Percentiles rank a stretch among this genome's conserved stretches.
These are phyloP conservation scores for Catajapyx aquilonaris DNA, from an alignment of 1,140 invertebrate species.

Conservation along the genomic window DNA sequence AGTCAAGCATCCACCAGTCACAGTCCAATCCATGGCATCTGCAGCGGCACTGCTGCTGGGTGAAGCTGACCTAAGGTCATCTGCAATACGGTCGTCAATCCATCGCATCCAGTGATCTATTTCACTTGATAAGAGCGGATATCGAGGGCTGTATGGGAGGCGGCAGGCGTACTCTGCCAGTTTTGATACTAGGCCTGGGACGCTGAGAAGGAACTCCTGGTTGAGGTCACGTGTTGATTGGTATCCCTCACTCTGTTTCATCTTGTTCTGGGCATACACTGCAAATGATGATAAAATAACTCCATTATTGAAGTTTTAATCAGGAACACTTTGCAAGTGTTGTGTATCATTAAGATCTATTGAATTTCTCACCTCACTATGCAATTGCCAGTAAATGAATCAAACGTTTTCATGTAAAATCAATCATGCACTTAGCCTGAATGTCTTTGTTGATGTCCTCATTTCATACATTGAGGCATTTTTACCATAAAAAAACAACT, in stretches of 20 bases:
- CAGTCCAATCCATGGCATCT: conserved; percentile 18
- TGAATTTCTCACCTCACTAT: no score
- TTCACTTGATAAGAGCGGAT: conserved; percentile 19
- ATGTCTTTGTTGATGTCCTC: no score
- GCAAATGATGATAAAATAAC: no score
- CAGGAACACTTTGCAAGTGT: no score
- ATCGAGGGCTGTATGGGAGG: conserved; percentile 15
- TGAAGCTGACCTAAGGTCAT: conserved; percentile 13
- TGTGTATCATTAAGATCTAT: no score
- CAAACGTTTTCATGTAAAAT: no score
- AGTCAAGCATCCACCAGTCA: no score
- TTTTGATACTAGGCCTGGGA: conserved; percentile 6
- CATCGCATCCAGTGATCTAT: conserved; percentile 25
- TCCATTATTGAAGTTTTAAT: no score
- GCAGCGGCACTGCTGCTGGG: conserved; percentile 13
- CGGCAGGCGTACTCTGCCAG: conserved; percentile 7
- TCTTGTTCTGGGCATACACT: background rate
- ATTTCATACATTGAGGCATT: no score
- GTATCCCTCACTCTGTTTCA: background rate
- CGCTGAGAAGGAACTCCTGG: conserved; percentile 7
- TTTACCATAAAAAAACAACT: no score
- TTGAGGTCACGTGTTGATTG: background rate
- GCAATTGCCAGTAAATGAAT: no score
- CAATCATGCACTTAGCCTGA: no score
- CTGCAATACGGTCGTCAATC: conserved; percentile 22